Evolutionary conservation across 2,797 vertebrate genomes (phyloP).

Genomic region (Chiloscyllium punctatum): DNA sequence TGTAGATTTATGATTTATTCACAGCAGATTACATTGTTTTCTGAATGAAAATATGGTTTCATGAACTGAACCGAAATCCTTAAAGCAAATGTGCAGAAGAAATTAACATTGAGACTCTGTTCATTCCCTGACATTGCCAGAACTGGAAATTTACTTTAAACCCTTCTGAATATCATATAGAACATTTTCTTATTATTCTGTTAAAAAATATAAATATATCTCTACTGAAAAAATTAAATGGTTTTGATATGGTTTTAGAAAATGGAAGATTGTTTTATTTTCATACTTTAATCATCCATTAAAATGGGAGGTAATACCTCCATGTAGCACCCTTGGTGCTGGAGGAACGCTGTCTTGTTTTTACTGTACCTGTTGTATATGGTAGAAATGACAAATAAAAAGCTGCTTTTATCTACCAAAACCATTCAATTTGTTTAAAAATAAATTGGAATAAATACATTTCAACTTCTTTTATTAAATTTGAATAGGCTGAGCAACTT

Average conservation of each 20-base stretch:
- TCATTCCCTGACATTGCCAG: not conserved
- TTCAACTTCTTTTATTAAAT: not conserved
- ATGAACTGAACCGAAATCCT: not conserved
- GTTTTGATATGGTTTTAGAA: conserved; percentile 2
- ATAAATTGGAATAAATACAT: conserved; percentile 12
- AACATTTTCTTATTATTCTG: not conserved
- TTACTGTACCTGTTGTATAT: too few species aligned
- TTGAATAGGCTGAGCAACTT: not conserved
- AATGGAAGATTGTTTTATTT: not conserved
- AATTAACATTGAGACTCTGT: not conserved
- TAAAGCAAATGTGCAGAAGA: not conserved
- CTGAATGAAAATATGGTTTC: not conserved
- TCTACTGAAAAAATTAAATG: conserved; percentile 15
- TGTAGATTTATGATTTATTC: not conserved
- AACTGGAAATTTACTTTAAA: conserved; percentile 26
- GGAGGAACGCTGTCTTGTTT: too few species aligned
- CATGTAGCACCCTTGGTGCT: too few species aligned
- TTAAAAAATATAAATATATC: not conserved
- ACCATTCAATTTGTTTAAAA: not conserved
- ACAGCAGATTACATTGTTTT: not conserved
- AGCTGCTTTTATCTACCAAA: not conserved
- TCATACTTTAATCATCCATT: not conserved
- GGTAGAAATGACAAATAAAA: too few species aligned
- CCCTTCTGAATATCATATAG: not conserved
- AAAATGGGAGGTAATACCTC: too few species aligned